These are phyloP conservation scores for Suillia variegata DNA, from an alignment of 2,888 invertebrate genomes.

Conservation along the genomic window DNA sequence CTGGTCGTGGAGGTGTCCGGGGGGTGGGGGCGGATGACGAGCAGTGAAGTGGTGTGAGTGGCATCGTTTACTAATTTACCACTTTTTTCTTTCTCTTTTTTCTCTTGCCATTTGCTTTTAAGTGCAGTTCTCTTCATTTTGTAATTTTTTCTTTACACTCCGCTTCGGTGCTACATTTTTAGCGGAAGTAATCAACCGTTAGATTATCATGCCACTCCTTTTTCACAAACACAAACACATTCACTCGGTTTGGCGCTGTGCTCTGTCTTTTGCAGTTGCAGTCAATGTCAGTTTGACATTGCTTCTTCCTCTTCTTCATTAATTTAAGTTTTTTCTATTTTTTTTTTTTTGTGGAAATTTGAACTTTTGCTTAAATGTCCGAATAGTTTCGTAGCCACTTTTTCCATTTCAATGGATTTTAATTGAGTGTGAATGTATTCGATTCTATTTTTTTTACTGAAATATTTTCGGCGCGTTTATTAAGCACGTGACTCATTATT, in stretches of 20 bases:
- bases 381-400: no score
- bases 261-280: background rate
- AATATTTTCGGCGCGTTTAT: no score
- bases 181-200: conserved; percentile 12
- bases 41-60: background rate
- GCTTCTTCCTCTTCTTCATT: background rate
- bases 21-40: background rate
- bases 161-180: background rate
- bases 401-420: background rate
- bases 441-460: background rate
- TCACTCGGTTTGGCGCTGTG: no score
- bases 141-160: background rate
- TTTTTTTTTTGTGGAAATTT: no score
- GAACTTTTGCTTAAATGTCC: no score
- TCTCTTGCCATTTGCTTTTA: background rate
- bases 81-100: conserved; percentile 5
- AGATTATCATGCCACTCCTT: background rate
- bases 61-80: background rate
- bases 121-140: background rate
- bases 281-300: background rate
- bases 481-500: no score
- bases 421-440: conserved; percentile 8
- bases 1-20: no score
- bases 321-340: background rate
- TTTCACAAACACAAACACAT: no score